phyloP scores from a whole-genome alignment of 2,888 invertebrate genomes.

The Apeira syringaria region DNA sequence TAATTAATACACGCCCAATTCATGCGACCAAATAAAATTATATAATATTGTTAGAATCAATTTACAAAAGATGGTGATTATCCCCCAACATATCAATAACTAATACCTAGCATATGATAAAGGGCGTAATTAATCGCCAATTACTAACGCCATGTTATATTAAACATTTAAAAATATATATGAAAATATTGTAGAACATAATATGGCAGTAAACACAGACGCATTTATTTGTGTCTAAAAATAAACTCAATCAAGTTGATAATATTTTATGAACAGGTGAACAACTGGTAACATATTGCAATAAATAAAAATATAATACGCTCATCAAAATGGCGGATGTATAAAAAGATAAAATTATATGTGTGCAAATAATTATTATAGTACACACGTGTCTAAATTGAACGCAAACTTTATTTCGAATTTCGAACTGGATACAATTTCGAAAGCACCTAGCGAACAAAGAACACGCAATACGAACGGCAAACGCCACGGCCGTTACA shows the following conservation, averaged over 20 bases:
- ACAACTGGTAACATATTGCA: conserved; percentile 3
- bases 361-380: conserved; percentile 34
- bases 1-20: conserved; percentile 4
- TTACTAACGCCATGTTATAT: neutral
- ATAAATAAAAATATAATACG: conserved; percentile 2
- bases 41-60: too few relatives aligned
- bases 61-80: neutral
- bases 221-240: conserved; percentile 1
- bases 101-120: neutral
- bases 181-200: neutral
- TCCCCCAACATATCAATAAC: conserved; percentile 1
- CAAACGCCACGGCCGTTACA: conserved; percentile 58
- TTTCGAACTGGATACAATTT: conserved; percentile 60
- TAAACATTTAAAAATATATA: too few relatives aligned
- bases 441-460: conserved; percentile 71
- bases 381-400: conserved; percentile 46
- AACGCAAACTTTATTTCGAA: conserved; percentile 59
- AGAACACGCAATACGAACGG: conserved; percentile 72
- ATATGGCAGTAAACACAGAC: conserved; percentile 5
- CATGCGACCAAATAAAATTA: neutral
- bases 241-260: neutral
- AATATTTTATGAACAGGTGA: neutral
- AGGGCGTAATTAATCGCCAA: neutral
- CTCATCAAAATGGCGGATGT: conserved; percentile 47
- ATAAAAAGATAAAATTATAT: conserved; percentile 32